Evolutionary conservation across 1,140 invertebrate species (phyloP), one percentile per base, ranked within the genome.

Genomic region (Drosophila prosaltans): DNA sequence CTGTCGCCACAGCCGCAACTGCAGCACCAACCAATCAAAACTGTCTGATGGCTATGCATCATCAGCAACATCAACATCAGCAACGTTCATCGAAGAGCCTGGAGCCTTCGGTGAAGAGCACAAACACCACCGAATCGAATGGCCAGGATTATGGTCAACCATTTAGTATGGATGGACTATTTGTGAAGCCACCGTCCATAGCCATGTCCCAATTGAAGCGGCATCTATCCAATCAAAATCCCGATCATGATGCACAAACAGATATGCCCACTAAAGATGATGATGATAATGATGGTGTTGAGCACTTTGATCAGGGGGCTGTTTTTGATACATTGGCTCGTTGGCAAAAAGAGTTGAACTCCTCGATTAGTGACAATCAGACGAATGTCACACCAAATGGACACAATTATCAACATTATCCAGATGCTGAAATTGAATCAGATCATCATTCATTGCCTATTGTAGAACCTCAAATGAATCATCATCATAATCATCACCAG

Each of bases 311-410:
- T 41, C 72, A 69, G 51, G 72, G 65, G 1, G 70, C 81, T 26
- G 81, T 85, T 2, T 30, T 74, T 1, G 59, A 72, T 36, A 85
- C 78, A 0, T 30, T 81, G 28, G 69, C 75, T 16, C 82, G 74
- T 66, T 85, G 81, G 81, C 69, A 74, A 36, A 62, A 81, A 54
- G 81, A 78, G 63, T 45, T 75, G 54, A 41, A 62, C 65, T 69
- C 32, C 6, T 6, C 74, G 28, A 24, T 40, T 8, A 43, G 3
- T 41, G 61, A 75, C 0, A 74, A 66, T 41, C 58, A 76, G 28
- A 3, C 66, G n/a, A 81, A 86, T n/a, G 74, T 2, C 2, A 2
- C 57, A 6, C 24, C 74, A 57, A 85, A 86, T 77, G 82, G 83
- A 36, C 78, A 72, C 43, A 63, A 58, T 54, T 41, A 71, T 58